Evolutionary conservation across 30 jellyfish, hydroid and myxozoan species (phyloP).

Genomic region (Chironex yamaguchii): DNA sequence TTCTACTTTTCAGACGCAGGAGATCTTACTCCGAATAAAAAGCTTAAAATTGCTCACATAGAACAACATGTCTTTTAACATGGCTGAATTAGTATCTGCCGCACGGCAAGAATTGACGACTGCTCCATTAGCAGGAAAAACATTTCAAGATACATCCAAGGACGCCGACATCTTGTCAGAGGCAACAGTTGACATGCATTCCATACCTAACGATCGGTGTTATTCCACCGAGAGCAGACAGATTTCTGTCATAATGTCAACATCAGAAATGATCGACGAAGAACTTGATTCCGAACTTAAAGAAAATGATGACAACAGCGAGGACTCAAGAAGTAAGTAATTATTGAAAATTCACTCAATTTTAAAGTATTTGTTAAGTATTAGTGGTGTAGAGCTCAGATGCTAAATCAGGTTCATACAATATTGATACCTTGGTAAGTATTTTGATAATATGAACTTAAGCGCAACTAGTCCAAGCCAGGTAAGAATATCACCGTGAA

Average conservation of each 20-base stretch:
- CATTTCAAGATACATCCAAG: no score
- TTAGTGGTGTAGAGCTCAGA: no score
- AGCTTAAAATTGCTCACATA: not conserved
- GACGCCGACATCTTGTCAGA: no score
- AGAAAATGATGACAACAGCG: not conserved
- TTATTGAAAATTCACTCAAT: no score
- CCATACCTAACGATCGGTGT: not conserved
- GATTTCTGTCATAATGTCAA: not conserved
- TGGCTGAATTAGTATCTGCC: not conserved
- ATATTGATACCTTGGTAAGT: no score
- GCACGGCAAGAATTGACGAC: slow-evolving; percentile 1
- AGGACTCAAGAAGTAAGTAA: not conserved
- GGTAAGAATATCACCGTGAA: no score
- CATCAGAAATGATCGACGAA: not conserved
- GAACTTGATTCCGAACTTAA: not conserved
- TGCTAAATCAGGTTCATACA: no score
- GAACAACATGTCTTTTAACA: not conserved
- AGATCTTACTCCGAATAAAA: not conserved
- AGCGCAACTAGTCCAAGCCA: no score
- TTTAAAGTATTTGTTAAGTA: no score
- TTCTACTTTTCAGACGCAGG: not conserved
- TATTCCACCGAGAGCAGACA: not conserved
- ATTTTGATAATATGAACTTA: no score
- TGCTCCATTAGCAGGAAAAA: not conserved
- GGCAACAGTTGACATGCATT: not conserved